Conservation (phyloP, 2,797 vertebrate species). For the Sebastes minor region DNA sequence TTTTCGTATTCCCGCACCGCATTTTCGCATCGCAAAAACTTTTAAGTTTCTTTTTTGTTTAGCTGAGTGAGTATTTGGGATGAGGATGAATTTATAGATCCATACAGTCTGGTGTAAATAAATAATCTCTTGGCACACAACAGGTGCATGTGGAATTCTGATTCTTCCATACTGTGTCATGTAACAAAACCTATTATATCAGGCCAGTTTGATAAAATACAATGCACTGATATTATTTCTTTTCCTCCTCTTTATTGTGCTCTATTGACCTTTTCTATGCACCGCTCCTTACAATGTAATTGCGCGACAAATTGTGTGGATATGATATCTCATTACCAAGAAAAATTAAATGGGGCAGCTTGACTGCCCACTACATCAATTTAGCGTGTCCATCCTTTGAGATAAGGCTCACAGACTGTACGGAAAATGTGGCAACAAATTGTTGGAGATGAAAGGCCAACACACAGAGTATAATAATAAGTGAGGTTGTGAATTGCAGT, state of each 20-base stretch:
- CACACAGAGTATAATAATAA: conserved; percentile 6
- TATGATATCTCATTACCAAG: conserved; percentile 8
- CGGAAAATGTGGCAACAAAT: conserved; percentile 14
- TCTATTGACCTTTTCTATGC: not conserved
- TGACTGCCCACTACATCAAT: conserved; percentile 17
- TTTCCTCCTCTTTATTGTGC: not conserved
- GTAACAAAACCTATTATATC: not conserved
- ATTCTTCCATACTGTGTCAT: not conserved
- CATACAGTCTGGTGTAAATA: not conserved
- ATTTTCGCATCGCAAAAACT: no score
- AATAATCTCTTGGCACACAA: not conserved
- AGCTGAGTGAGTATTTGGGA: not conserved
- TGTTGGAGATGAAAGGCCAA: conserved; percentile 14
- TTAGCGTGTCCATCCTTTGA: conserved; percentile 1
- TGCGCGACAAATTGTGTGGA: not conserved
- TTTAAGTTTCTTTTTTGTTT: not conserved
- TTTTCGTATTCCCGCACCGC: no score
- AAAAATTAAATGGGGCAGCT: conserved; percentile 14
- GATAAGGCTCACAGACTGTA: not conserved
- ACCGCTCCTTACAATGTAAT: not conserved
- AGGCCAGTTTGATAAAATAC: not conserved
- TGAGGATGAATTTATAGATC: not conserved
- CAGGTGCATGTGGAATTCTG: not conserved
- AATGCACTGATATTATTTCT: not conserved
- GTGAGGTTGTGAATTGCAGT: conserved; percentile 1